Conservation (phyloP, 2,888 invertebrate species). For the Salpingus planirostris region DNA sequence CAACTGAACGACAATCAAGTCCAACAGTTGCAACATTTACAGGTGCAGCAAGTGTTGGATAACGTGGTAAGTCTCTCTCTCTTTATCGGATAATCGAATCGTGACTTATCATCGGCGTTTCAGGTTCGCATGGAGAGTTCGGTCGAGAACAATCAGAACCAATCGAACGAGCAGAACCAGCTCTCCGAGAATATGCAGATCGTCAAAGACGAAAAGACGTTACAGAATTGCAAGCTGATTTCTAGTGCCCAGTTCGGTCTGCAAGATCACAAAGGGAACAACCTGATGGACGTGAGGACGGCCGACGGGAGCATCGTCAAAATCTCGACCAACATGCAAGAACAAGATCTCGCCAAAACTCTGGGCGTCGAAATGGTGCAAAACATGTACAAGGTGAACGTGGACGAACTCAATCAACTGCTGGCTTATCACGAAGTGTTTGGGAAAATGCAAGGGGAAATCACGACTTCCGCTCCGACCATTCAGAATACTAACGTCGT, state of each 20-base stretch:
- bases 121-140: constrained; percentile 36
- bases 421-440: constrained; percentile 82
- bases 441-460: constrained; percentile 56
- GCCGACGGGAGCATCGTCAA: constrained; percentile 66
- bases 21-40: constrained; percentile 39
- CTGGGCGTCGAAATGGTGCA: constrained; percentile 64
- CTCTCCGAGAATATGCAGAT: constrained; percentile 34
- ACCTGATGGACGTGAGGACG: constrained; percentile 55
- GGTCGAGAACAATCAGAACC: constrained; percentile 31
- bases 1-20: constrained; percentile 47
- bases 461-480: constrained; percentile 41
- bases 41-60: constrained; percentile 50
- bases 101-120: too few species aligned
- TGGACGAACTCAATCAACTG: constrained; percentile 76
- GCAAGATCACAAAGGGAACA: constrained; percentile 38
- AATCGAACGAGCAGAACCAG: constrained; percentile 24
- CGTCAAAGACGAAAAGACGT: constrained; percentile 52
- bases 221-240: constrained; percentile 43
- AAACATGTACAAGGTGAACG: constrained; percentile 66
- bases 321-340: constrained; percentile 56
- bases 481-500: constrained; percentile 17
- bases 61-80: too few species aligned
- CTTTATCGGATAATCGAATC: too few species aligned
- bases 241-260: constrained; percentile 35
- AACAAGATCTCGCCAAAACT: constrained; percentile 52